phyloP scores from a whole-genome alignment of 2,113 vertebrate species.

The Corapipo altera region DNA sequence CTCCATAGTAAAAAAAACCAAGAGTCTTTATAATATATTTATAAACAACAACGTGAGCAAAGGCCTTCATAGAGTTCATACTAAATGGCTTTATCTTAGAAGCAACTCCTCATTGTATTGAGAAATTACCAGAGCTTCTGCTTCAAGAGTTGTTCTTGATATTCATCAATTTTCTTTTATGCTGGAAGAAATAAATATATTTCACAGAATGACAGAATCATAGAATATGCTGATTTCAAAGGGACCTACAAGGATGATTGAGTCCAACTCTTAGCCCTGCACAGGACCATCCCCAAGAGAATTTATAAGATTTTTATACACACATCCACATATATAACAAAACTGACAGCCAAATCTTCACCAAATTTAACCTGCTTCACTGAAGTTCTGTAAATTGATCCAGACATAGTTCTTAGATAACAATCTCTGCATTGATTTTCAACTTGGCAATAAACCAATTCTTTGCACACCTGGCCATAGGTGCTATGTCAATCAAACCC shows the following conservation, averaged over 20 bases:
- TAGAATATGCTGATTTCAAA: background rate
- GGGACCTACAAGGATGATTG: background rate
- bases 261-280: background rate
- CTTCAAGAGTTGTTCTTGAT: background rate
- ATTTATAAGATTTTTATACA: background rate
- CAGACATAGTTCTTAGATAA: background rate
- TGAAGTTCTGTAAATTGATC: background rate
- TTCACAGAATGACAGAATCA: background rate
- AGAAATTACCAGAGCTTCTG: background rate
- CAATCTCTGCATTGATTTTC: background rate
- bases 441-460: background rate
- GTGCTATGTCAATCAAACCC: background rate
- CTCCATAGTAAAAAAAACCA: background rate
- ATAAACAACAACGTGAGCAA: background rate
- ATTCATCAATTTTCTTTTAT: background rate
- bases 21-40: background rate
- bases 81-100: background rate
- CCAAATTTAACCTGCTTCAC: background rate
- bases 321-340: background rate
- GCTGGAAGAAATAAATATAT: background rate
- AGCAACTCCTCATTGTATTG: background rate
- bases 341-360: background rate
- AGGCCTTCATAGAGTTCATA: background rate
- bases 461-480: background rate
- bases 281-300: background rate